phyloP scores from a whole-genome alignment of 2,797 vertebrate genomes.

The Syncerus caffer region DNA sequence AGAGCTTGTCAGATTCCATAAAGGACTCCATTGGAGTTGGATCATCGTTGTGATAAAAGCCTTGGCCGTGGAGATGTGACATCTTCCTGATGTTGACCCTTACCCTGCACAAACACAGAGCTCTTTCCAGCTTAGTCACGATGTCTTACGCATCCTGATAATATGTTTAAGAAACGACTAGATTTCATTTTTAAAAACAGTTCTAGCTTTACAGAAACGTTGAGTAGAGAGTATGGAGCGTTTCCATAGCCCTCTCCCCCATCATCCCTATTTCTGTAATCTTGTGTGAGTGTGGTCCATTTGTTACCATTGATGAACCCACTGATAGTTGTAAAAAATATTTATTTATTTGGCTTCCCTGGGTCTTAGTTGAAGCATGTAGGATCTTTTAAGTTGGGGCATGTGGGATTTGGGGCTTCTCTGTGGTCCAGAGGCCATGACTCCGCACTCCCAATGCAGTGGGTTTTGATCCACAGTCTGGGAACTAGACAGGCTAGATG shows the following conservation, averaged over 20 bases:
- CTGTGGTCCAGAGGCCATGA: background rate
- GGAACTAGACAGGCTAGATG: background rate
- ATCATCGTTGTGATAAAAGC: background rate
- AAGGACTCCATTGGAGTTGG: fast-evolving
- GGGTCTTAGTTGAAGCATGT: background rate
- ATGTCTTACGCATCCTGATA: no score
- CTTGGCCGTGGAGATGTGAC: background rate
- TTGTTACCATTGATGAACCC: fast-evolving
- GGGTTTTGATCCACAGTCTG: background rate
- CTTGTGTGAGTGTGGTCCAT: background rate
- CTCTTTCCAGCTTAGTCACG: fast-evolving
- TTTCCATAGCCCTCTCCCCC: fast-evolving
- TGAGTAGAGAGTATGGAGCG: background rate
- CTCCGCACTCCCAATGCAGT: background rate
- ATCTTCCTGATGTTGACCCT: fast-evolving
- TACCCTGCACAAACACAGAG: fast-evolving
- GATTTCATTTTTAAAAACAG: background rate
- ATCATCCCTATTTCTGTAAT: fast-evolving
- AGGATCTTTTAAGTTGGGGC: background rate
- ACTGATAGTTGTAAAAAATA: fast-evolving
- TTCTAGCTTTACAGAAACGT: background rate
- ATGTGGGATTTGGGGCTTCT: background rate
- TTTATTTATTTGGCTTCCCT: background rate
- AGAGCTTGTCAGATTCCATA: background rate
- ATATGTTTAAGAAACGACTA: background rate